These are phyloP conservation scores for Lycodopsis pacificus DNA, from an alignment of 2,797 vertebrate genomes.

Conservation along the genomic window DNA sequence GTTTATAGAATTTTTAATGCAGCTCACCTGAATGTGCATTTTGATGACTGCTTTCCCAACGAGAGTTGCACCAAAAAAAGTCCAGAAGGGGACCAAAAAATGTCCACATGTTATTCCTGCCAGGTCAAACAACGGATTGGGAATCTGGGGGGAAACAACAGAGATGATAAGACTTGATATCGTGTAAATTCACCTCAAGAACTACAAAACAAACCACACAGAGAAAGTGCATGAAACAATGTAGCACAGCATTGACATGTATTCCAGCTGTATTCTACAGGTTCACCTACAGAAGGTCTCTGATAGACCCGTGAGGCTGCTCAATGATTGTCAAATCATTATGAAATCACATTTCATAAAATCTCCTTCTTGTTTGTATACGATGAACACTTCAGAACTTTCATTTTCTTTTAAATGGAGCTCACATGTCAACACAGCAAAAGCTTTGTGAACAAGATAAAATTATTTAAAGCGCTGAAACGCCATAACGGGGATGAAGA, in stretches of 20 bases:
- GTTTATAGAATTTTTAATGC: background rate
- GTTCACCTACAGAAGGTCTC: background rate
- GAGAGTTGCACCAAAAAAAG: constrained; percentile 90
- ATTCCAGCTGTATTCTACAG: background rate
- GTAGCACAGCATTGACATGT: background rate
- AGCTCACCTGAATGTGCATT: constrained; percentile 92
- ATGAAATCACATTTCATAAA: background rate
- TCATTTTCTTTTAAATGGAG: background rate
- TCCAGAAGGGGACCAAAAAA: constrained; percentile 93
- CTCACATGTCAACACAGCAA: background rate
- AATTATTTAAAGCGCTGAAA: constrained; percentile 8
- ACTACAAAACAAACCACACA: background rate
- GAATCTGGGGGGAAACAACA: constrained; percentile 81
- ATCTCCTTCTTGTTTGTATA: background rate
- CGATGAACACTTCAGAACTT: background rate
- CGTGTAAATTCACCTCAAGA: background rate
- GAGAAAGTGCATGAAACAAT: background rate
- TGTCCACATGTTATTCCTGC: constrained; percentile 92
- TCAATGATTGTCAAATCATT: background rate
- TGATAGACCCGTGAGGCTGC: background rate
- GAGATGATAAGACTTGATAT: background rate
- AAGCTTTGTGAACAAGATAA: background rate
- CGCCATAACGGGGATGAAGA: accelerated
- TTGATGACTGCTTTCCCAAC: constrained; percentile 91
- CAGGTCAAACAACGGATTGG: constrained; percentile 91